Evolutionary conservation across 2,888 invertebrate genomes (phyloP).

Genomic region (Netelia inedita): DNA sequence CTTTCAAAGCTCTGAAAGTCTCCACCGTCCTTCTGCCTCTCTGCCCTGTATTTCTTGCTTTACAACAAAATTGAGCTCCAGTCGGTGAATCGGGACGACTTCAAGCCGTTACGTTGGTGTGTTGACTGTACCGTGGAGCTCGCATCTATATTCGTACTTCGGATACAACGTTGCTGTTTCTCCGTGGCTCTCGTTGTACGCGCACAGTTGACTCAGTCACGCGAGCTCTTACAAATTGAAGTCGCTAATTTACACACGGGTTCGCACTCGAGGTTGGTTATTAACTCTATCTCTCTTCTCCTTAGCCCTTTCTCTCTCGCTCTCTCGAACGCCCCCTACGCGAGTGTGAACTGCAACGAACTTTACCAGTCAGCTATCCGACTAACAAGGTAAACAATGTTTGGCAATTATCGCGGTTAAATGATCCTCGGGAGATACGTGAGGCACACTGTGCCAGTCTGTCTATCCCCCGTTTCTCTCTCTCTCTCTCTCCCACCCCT

Average conservation of each 20-base stretch:
- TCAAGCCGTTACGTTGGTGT: neutral
- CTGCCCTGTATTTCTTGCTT: slow-evolving; percentile 14
- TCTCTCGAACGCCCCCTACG: slow-evolving; percentile 23
- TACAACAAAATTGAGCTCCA: slow-evolving; percentile 17
- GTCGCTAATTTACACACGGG: slow-evolving; percentile 84
- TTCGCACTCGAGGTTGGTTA: slow-evolving; percentile 81
- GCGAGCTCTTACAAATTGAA: slow-evolving; percentile 83
- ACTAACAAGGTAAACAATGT: slow-evolving; percentile 85
- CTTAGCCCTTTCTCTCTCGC: slow-evolving; percentile 19
- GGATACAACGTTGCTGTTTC: slow-evolving; percentile 57
- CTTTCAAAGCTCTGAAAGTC: slow-evolving; percentile 22
- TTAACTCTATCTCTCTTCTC: slow-evolving; percentile 74
- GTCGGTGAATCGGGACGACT: slow-evolving; percentile 15
- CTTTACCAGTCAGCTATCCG: slow-evolving; percentile 80
- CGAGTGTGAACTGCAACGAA: slow-evolving; percentile 69
- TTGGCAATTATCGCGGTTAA: slow-evolving; percentile 84
- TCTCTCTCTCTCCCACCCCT: neutral
- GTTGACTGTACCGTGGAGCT: slow-evolving; percentile 28
- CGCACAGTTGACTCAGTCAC: slow-evolving; percentile 72
- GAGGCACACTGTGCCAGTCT: slow-evolving; percentile 26
- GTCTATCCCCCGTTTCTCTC: neutral
- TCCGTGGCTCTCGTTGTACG: slow-evolving; percentile 53
- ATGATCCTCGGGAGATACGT: slow-evolving; percentile 78
- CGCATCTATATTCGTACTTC: slow-evolving; percentile 54
- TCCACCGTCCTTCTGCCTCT: slow-evolving; percentile 25